Evolutionary conservation across 2,797 vertebrate species (phyloP).

Genomic region (Rhyacichthys aspro): DNA sequence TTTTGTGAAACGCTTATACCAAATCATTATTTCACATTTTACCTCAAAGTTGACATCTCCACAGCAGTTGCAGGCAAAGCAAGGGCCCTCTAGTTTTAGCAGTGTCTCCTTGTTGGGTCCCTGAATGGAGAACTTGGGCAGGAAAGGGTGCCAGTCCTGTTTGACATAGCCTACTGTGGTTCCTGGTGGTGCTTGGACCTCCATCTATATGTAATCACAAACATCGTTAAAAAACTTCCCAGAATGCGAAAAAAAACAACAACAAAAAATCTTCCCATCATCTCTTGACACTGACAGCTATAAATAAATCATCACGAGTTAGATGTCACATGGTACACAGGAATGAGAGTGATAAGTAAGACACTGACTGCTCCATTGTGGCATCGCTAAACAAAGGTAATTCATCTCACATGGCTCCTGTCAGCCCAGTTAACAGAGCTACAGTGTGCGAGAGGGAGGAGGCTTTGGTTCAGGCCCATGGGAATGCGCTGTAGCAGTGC

Average conservation of each 20-base stretch:
- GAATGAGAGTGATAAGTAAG: slow-evolving; percentile 27
- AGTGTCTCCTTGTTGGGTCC: slow-evolving; percentile 82
- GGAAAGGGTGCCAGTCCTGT: slow-evolving; percentile 89
- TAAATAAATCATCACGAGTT: slow-evolving; percentile 39
- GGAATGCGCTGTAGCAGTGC: slow-evolving; percentile 8
- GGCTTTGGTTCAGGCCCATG: not conserved
- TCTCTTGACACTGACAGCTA: slow-evolving; percentile 7
- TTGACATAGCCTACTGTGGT: slow-evolving; percentile 86
- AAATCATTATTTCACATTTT: not conserved
- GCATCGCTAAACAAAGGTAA: slow-evolving; percentile 47
- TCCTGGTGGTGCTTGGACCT: slow-evolving; percentile 89
- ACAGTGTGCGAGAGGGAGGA: slow-evolving; percentile 11
- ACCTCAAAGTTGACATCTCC: slow-evolving; percentile 92
- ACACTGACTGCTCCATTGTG: slow-evolving; percentile 28
- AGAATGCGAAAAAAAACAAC: not conserved
- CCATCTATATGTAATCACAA: slow-evolving; percentile 76
- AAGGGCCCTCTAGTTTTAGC: slow-evolving; percentile 87
- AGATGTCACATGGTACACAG: slow-evolving; percentile 1
- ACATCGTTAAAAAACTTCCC: too few species aligned
- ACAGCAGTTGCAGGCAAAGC: slow-evolving; percentile 89
- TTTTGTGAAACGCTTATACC: not conserved
- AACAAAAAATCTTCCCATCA: not conserved
- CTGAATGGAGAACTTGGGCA: slow-evolving; percentile 88
- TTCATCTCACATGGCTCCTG: slow-evolving; percentile 55
- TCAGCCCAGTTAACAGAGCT: slow-evolving; percentile 23